phyloP scores from a whole-genome alignment of 2,888 invertebrate species.

The Azorinus chamasolen region DNA sequence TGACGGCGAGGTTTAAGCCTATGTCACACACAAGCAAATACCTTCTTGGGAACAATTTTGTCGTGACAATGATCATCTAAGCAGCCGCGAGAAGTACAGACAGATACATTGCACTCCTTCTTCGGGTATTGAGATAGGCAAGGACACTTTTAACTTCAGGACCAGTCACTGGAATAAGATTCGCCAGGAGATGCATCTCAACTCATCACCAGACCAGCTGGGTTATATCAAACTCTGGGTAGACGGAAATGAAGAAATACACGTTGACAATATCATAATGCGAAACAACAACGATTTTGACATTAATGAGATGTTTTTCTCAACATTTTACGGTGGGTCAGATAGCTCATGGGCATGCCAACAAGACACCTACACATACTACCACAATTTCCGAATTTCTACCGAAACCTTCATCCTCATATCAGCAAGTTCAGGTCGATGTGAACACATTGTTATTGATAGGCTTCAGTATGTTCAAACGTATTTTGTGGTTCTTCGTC shows the following conservation, averaged over 20 bases:
- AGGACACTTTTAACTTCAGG: slow-evolving; percentile 51
- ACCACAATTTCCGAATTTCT: slow-evolving; percentile 67
- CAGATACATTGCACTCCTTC: slow-evolving; percentile 24
- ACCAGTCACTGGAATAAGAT: slow-evolving; percentile 68
- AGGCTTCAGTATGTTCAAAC: too few species aligned
- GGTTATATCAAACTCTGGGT: slow-evolving; percentile 70
- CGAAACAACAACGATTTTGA: slow-evolving; percentile 53
- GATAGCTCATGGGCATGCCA: slow-evolving; percentile 67
- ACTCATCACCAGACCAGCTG: slow-evolving; percentile 29
- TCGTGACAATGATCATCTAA: not conserved
- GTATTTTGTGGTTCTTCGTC: too few species aligned
- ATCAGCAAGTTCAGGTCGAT: too few species aligned
- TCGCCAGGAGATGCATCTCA: slow-evolving; percentile 72
- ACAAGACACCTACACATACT: slow-evolving; percentile 71
- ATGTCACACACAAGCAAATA: slow-evolving; percentile 64
- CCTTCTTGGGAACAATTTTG: not conserved
- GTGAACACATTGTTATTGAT: too few species aligned
- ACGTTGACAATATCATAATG: slow-evolving; percentile 62
- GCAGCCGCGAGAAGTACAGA: slow-evolving; percentile 1
- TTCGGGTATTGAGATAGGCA: slow-evolving; percentile 46
- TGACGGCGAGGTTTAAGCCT: slow-evolving; percentile 78
- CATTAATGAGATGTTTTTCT: slow-evolving; percentile 74
- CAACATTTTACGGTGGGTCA: slow-evolving; percentile 76
- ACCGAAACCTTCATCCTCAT: too few species aligned
- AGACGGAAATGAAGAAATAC: slow-evolving; percentile 49